A percentile compares a stretch with the other conserved stretches of the same genome.
phyloP scores from a whole-genome alignment of 2,888 invertebrate genomes.

The Lamellibrachia satsuma region DNA sequence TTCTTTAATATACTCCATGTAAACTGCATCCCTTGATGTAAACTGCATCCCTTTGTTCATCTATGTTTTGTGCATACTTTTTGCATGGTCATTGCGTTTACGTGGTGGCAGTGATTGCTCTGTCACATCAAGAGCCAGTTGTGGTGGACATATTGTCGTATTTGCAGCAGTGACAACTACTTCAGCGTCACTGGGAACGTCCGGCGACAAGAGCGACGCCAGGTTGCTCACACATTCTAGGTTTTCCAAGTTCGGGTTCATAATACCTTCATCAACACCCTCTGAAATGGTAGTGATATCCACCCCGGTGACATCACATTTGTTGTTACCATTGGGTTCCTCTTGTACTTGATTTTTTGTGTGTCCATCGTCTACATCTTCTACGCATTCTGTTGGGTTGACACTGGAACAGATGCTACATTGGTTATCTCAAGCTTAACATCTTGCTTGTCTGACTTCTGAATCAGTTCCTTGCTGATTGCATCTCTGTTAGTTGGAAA shows the following conservation, averaged over 20 bases:
- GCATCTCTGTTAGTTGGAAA: slow-evolving; percentile 22
- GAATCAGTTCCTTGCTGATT: slow-evolving; percentile 22
- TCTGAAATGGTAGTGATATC: neutral
- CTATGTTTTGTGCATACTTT: too few relatives aligned
- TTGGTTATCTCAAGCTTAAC: too few relatives aligned
- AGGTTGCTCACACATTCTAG: slow-evolving; percentile 17
- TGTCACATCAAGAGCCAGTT: slow-evolving; percentile 23
- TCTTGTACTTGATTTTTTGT: neutral
- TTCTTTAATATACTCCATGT: too few relatives aligned
- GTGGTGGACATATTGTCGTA: slow-evolving; percentile 25
- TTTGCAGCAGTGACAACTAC: neutral
- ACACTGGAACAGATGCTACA: too few relatives aligned
- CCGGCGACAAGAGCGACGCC: neutral
- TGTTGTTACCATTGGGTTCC: neutral
- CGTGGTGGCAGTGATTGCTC: slow-evolving; percentile 22
- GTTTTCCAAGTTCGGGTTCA: neutral
- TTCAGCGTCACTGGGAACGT: neutral
- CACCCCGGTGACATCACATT: neutral
- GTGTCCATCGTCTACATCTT: neutral
- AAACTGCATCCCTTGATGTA: too few relatives aligned
- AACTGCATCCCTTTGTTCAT: too few relatives aligned
- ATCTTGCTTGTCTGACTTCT: neutral
- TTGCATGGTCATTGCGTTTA: neutral
- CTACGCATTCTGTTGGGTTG: too few relatives aligned
- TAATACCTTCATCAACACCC: too few relatives aligned